Evolutionary conservation across 2,113 vertebrate species (phyloP).

Genomic region (Arenaria interpres): DNA sequence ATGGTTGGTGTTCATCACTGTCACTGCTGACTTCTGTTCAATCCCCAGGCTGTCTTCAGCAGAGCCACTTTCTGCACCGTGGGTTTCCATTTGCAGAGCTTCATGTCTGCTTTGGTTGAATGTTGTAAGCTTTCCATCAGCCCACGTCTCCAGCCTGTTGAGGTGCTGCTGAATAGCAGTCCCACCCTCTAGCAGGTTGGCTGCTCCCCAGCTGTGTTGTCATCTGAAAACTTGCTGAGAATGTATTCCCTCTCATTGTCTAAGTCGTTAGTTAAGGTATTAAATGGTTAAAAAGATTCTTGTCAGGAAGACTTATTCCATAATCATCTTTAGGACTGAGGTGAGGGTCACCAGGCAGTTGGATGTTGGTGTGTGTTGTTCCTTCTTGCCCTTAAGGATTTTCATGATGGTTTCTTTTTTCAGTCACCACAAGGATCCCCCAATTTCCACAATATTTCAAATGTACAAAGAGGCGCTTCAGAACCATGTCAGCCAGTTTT

Average conservation of each 20-base stretch:
- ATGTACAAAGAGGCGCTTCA: background rate
- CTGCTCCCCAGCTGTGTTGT: background rate
- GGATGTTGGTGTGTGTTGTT: background rate
- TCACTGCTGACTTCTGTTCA: accelerated
- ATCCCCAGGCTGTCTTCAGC: background rate
- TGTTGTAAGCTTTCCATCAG: background rate
- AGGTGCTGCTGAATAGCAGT: accelerated
- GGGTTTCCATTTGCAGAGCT: background rate
- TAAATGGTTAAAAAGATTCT: background rate
- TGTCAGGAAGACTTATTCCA: background rate
- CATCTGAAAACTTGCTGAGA: background rate
- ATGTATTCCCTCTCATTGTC: background rate
- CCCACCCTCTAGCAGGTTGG: background rate
- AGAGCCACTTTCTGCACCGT: background rate
- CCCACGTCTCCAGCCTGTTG: background rate
- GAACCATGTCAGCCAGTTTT: background rate
- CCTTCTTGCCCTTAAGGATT: background rate
- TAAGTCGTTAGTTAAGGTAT: background rate
- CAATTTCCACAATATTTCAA: background rate
- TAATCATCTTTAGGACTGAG: background rate
- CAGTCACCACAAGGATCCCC: background rate
- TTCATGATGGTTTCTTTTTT: background rate
- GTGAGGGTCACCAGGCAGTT: background rate
- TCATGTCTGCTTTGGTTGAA: background rate
- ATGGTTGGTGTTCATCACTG: background rate